phyloP scores from a whole-genome alignment of 2,888 invertebrate species.

The Trichacis sp. region DNA sequence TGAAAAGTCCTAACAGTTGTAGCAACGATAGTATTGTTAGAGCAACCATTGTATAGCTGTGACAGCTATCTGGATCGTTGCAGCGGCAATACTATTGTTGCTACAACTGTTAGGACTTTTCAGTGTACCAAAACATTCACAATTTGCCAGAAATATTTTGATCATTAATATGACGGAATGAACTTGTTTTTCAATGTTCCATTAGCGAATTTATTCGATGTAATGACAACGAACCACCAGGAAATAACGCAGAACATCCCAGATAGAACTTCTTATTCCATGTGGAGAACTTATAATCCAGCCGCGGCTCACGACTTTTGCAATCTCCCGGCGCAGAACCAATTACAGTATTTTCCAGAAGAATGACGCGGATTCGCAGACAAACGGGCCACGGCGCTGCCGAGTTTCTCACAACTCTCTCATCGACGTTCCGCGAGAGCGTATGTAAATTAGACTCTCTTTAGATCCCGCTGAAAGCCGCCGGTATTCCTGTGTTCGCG shows the following conservation, averaged over 20 bases:
- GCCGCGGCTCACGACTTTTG: conserved; percentile 49
- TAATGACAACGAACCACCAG: too few species aligned
- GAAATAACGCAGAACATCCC: too few species aligned
- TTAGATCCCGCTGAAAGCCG: conserved; percentile 53
- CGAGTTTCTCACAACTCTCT: conserved; percentile 41
- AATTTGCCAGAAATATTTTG: background rate
- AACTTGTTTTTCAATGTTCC: too few species aligned
- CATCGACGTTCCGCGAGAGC: conserved; percentile 53
- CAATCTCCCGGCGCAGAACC: conserved; percentile 52
- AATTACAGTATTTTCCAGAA: conserved; percentile 67
- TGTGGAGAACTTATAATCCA: conserved; percentile 42
- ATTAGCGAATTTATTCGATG: too few species aligned
- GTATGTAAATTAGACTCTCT: conserved; percentile 65
- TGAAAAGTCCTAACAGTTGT: too few species aligned
- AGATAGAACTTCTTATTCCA: background rate
- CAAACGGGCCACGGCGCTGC: conserved; percentile 41
- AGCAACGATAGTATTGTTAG: too few species aligned
- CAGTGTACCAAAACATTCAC: background rate
- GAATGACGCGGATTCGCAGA: conserved; percentile 56
- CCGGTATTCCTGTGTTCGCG: conserved; percentile 40
- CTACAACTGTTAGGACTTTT: too few species aligned
- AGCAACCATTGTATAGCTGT: too few species aligned
- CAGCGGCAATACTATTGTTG: too few species aligned
- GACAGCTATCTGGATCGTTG: too few species aligned
- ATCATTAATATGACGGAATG: too few species aligned